These are phyloP conservation scores for Plagodis pulveraria DNA, from an alignment of 2,888 invertebrate species.

Conservation along the genomic window DNA sequence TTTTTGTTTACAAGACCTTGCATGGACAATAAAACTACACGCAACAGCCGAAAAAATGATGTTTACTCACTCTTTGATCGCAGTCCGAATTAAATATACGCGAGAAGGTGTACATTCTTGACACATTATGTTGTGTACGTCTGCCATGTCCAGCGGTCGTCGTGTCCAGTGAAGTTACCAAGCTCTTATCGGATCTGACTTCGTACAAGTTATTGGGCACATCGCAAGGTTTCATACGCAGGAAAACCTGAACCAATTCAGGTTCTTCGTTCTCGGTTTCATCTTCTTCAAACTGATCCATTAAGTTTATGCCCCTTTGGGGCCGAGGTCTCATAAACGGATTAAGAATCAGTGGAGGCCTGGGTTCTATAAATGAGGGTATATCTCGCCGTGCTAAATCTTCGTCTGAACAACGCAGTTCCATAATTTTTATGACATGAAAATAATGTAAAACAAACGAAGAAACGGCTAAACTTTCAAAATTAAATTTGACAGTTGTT, in stretches of 20 bases:
- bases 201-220: constrained; percentile 66
- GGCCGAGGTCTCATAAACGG: constrained; percentile 77
- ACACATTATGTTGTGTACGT: constrained; percentile 75
- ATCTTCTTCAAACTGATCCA: constrained; percentile 71
- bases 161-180: constrained; percentile 70
- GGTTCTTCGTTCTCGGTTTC: constrained; percentile 63
- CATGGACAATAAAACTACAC: too few relatives aligned
- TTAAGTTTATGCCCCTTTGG: constrained; percentile 70
- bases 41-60: constrained; percentile 4
- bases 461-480: constrained; percentile 11
- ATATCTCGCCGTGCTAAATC: constrained; percentile 63
- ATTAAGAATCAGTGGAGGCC: constrained; percentile 73
- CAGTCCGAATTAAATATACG: constrained; percentile 69
- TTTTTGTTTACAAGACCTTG: too few relatives aligned
- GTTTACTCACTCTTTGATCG: constrained; percentile 66
- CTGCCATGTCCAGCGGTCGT: constrained; percentile 70
- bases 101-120: constrained; percentile 77
- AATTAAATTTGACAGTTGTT: constrained; percentile 13
- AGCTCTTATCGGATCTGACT: constrained; percentile 65
- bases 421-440: neutral
- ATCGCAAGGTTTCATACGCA: constrained; percentile 79
- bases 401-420: constrained; percentile 59
- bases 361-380: constrained; percentile 79
- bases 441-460: neutral
- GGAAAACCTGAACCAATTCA: constrained; percentile 80